phyloP scores from a whole-genome alignment of 1,140 invertebrate genomes.

The Oncopeltus fasciatus region DNA sequence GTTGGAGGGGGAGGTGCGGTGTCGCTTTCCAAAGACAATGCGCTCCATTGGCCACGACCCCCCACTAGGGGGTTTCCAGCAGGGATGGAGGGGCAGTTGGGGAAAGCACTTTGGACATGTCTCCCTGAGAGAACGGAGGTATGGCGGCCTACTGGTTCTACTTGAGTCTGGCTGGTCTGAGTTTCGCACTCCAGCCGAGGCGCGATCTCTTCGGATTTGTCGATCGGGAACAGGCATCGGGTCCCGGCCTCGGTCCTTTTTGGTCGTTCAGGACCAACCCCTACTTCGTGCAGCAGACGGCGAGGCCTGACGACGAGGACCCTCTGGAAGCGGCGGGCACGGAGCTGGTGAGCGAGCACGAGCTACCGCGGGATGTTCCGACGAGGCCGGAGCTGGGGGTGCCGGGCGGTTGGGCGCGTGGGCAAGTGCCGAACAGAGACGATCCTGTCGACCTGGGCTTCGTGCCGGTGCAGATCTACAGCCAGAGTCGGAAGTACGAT shows the following conservation, averaged over 20 bases:
- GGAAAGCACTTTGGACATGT: background rate
- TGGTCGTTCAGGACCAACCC: background rate
- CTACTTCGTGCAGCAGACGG: background rate
- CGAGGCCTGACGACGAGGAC: background rate
- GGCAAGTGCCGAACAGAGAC: constrained; percentile 24
- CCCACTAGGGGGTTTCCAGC: background rate
- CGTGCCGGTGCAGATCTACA: constrained; percentile 47
- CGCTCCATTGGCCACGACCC: background rate
- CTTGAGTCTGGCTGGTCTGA: background rate
- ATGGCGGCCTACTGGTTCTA: background rate
- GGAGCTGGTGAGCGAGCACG: constrained; percentile 29
- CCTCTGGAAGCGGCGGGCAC: background rate
- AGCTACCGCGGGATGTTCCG: constrained; percentile 30
- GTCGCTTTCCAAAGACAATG: background rate
- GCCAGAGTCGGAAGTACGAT: constrained; percentile 45
- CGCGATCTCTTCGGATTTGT: background rate
- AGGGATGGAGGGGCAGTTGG: too few species aligned
- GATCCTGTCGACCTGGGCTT: constrained; percentile 38
- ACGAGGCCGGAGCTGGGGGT: constrained; percentile 36
- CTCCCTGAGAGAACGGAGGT: background rate
- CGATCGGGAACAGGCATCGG: background rate
- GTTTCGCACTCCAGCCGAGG: background rate
- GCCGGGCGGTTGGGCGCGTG: constrained; percentile 35
- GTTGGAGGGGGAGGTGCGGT: background rate
- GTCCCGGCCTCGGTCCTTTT: background rate